Conservation (phyloP, 2,113 vertebrate genomes). For the Baryphthengus martii region DNA sequence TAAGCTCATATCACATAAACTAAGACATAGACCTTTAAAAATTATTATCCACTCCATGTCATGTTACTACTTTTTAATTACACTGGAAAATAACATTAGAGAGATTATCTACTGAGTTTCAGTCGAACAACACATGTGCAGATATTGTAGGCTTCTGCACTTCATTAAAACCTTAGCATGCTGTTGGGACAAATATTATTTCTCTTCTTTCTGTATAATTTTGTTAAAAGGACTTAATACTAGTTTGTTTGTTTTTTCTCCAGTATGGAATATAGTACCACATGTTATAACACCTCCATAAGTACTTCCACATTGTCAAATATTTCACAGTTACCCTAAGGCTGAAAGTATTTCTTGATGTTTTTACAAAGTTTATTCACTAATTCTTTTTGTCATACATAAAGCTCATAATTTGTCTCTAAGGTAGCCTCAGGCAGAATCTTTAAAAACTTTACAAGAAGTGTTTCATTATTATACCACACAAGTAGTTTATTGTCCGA, state of each 20-base stretch:
- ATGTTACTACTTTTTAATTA: neutral
- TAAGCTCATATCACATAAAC: neutral
- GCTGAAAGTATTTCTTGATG: neutral
- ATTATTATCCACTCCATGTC: neutral
- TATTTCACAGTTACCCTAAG: neutral
- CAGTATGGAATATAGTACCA: neutral
- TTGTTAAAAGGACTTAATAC: neutral
- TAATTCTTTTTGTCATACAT: neutral
- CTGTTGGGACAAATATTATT: neutral
- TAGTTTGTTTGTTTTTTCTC: neutral
- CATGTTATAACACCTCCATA: neutral
- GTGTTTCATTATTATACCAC: neutral
- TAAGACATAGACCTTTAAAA: neutral
- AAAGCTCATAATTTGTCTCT: neutral
- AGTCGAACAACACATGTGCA: neutral
- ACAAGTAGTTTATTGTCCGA: neutral
- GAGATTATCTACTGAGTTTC: neutral
- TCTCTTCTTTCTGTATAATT: neutral
- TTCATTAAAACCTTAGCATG: neutral
- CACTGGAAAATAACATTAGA: neutral
- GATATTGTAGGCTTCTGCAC: neutral
- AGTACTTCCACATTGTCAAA: neutral
- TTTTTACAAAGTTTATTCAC: neutral
- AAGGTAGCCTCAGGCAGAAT: neutral
- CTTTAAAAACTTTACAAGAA: neutral